A percentile compares a stretch with the other conserved stretches of the same genome.
phyloP scores from a whole-genome alignment of 2,797 vertebrate species.

The Helarctos malayanus region DNA sequence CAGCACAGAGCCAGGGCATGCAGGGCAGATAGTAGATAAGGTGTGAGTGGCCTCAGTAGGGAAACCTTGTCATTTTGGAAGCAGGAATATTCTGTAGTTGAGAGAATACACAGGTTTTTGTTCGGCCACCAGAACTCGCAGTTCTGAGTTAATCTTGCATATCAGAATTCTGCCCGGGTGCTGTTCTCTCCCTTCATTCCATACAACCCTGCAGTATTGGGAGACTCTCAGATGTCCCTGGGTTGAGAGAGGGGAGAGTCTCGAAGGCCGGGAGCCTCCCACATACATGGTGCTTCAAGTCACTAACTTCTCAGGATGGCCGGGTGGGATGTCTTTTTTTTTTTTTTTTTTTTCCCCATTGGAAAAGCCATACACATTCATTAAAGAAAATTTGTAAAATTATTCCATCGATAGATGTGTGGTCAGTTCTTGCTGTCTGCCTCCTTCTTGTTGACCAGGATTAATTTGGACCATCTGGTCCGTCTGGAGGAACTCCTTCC shows the following conservation, averaged over 20 bases:
- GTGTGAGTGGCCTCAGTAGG: not conserved
- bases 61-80: not conserved
- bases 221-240: not conserved
- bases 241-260: not conserved
- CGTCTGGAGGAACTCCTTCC: not conserved
- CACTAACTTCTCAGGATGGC: not conserved
- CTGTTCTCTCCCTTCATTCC: not conserved
- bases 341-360: accelerated
- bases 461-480: slow-evolving; percentile 56
- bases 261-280: not conserved
- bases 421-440: not conserved
- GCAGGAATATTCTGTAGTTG: not conserved
- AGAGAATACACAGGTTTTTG: not conserved
- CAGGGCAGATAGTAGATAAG: not conserved
- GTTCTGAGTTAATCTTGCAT: not conserved
- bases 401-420: not conserved
- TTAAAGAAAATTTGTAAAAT: slow-evolving; percentile 10
- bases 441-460: not conserved
- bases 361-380: not conserved
- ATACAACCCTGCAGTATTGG: not conserved
- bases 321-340: not conserved
- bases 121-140: not conserved
- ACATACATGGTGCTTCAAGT: not conserved
- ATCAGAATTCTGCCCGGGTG: not conserved
- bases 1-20: not conserved